These are phyloP conservation scores for Pseudomyrmex sp. DNA, from an alignment of 1,140 invertebrate species.

Conservation along the genomic window DNA sequence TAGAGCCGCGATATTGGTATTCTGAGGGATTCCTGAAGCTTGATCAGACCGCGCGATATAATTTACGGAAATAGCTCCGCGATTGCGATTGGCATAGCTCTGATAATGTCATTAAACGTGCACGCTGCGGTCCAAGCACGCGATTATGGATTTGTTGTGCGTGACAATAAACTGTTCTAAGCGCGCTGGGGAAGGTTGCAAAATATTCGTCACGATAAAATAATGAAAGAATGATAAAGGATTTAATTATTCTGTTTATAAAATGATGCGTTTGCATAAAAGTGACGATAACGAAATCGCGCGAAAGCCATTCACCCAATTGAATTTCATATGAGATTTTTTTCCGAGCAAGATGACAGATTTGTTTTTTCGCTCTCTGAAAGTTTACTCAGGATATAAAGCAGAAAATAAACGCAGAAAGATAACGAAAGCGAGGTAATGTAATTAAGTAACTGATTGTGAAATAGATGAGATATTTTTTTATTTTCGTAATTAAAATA, in stretches of 20 bases:
- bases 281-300: not conserved
- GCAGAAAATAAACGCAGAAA: not conserved
- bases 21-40: slow-evolving; percentile 70
- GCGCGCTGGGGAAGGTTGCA: not conserved
- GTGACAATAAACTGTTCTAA: slow-evolving; percentile 26
- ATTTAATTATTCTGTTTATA: slow-evolving; percentile 22
- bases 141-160: slow-evolving; percentile 55
- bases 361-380: slow-evolving; percentile 2
- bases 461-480: not conserved
- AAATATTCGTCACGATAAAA: not conserved
- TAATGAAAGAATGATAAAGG: not conserved
- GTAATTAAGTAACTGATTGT: slow-evolving; percentile 21
- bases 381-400: slow-evolving; percentile 36
- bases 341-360: not conserved
- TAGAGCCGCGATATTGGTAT: slow-evolving; percentile 72
- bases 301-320: not conserved
- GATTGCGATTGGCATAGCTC: slow-evolving; percentile 70
- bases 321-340: not conserved
- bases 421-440: not conserved
- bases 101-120: slow-evolving; percentile 72
- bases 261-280: not conserved
- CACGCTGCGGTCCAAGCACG: slow-evolving; percentile 59
- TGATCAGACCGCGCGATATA: slow-evolving; percentile 70
- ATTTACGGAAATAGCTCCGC: slow-evolving; percentile 77
- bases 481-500: no score